Evolutionary conservation across 2,888 invertebrate species (phyloP), one percentile per base, ranked within the genome.

Genomic region (Leptopilina drosophilae): DNA sequence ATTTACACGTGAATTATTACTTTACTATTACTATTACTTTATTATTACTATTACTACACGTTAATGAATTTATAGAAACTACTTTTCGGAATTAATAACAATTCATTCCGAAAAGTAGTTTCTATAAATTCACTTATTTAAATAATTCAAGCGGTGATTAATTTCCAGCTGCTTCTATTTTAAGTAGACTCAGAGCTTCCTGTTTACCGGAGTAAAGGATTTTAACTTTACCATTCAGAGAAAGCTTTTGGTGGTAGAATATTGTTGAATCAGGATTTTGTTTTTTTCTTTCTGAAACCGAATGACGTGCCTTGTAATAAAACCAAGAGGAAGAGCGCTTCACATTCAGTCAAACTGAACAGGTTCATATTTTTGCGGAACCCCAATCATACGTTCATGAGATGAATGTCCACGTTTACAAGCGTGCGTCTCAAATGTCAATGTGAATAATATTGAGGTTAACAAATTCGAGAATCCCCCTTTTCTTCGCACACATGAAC

Each of bases 401-500:
- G 46, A 46, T 46, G 26, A 67, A 67, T 59, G 67, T 67, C 46
- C 46, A 69, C 64, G 69, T 42, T 20, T 69, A 59, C 69, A 49
- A 33, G 59, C 49, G 33, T 33, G 20, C 20, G 12, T 64, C 67
- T 77, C 62, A 77, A 77, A 77, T 79, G 69, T 69, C 67, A 79
- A 76, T 76, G 42, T 11, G 65, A 49, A 66, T 69, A 77, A 80
- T 80, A 80, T 77, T 56, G 64, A 77, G 65, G 77, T 77, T 77
- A 80, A 77, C 77, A 80, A 80, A 73, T 75, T 80, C 77, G 40
- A 15, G 15, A 64, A 77, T 64, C 76, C 20, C 20, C 20, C 76
- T 15, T n/a, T 59, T 59, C 59, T 59, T 6, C 15, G 20, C 20
- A 15, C n/a, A n/a, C 59, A 6, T 59, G 15, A 59, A n/a, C 7